Base-by-base conservation (phyloP, 2,888 invertebrate genomes). In the Diarsia dahlii region DNA sequence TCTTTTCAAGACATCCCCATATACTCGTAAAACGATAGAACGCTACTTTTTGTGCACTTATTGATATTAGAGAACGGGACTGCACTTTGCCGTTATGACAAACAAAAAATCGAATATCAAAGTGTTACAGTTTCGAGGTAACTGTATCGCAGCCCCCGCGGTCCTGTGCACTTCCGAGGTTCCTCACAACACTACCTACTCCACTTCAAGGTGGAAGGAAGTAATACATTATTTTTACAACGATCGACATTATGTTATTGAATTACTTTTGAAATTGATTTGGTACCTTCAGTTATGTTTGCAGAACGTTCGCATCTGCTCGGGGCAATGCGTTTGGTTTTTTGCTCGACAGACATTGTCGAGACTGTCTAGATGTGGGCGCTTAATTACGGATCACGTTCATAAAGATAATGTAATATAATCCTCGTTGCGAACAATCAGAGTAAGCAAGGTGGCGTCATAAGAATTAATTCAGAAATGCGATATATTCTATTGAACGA, bases 191-290 rank as follows among this genome's bases (percentile, higher is more conserved):
- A 90, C 87, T 89, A 88, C 86, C 85, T 83, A 89, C 84, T 82
- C 70, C 34, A 88, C 89, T 93, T 91, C 92, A 96, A 96, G 96
- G 96, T 96, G 96, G 93, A 94, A 96, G 96, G 96, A 96, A 96
- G 96, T 94, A 94, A 96, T 96, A 95, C 92, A 94, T 96, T 95
- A 95, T 92, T 91, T 94, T 94, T 94, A 93, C 92, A 87, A 89
- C 93, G 93, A 95, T 96, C 94, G 91, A 94, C 95, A 95, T 96
- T 95, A 95, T 94, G 96, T 96, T 96, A 96, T 96, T 95, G 96
- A 95, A 96, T 96, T 96, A 96, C 96, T 95, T 93, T 94, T 92
- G 91, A 95, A 94, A 94, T 94, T 95, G 94, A 95, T 95, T 94
- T 91, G 90, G 91, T 93, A 90, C 92, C 90, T 92, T 90, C 89